A percentile compares a stretch with the other conserved stretches of the same genome.
Evolutionary conservation across 2,113 vertebrate species (phyloP).

Genomic region (Salvelinus fontinalis): DNA sequence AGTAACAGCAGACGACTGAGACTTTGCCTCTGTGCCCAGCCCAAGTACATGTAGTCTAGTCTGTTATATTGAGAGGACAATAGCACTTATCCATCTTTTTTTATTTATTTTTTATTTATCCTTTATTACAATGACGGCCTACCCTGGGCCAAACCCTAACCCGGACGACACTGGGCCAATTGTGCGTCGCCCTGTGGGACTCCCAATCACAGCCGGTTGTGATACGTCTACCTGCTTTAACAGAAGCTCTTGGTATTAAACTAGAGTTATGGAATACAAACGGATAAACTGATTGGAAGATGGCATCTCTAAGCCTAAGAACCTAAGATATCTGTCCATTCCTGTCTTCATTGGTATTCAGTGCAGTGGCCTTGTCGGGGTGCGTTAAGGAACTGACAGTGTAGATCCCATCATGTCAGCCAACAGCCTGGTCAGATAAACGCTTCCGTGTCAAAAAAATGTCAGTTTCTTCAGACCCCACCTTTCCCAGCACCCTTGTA

Average conservation of each 20-base stretch:
- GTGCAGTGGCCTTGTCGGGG: constrained; percentile 68
- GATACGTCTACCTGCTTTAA: background rate
- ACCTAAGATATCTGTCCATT: constrained; percentile 11
- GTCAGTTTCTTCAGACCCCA: constrained; percentile 77
- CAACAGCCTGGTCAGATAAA: constrained; percentile 78
- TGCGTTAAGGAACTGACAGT: constrained; percentile 79
- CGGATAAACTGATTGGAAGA: constrained; percentile 41
- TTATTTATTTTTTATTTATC: too few species aligned
- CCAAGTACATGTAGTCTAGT: constrained; percentile 1
- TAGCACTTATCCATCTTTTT: constrained; percentile 6
- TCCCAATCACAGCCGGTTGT: too few species aligned
- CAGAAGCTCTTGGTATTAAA: background rate
- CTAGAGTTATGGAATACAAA: constrained; percentile 25
- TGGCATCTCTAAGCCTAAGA: constrained; percentile 34
- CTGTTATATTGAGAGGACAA: constrained; percentile 7
- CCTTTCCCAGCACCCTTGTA: constrained; percentile 80
- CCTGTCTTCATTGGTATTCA: constrained; percentile 76
- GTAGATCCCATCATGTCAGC: constrained; percentile 77
- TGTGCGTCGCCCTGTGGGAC: too few species aligned
- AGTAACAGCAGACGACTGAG: constrained; percentile 17
- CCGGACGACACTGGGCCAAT: too few species aligned
- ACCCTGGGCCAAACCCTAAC: too few species aligned
- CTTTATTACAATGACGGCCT: too few species aligned
- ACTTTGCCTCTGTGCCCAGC: background rate
- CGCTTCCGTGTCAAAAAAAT: constrained; percentile 76